phyloP scores from a whole-genome alignment of 2,797 vertebrate genomes.

The Gymnocypris eckloni region DNA sequence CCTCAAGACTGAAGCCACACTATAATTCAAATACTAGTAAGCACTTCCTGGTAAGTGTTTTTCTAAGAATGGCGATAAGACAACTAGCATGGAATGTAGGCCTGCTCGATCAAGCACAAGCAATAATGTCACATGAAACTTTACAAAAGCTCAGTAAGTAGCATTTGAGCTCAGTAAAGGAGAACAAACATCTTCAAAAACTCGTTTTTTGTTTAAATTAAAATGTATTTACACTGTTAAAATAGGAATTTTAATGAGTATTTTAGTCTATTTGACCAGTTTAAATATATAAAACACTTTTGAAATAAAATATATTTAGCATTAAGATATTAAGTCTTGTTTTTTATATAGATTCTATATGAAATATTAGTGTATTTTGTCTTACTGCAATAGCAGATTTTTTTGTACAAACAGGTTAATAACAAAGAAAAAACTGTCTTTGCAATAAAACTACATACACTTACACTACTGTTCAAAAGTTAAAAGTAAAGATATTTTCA shows the following conservation, averaged over 20 bases:
- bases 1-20: not conserved
- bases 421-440: not conserved
- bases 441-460: not conserved
- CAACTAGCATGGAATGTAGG: not conserved
- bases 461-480: not conserved
- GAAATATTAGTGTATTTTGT: not conserved
- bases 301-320: not conserved
- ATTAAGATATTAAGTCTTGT: not conserved
- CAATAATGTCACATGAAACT: slow-evolving; percentile 1
- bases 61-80: not conserved
- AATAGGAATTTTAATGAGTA: not conserved
- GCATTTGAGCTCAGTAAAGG: not conserved
- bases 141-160: not conserved
- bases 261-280: not conserved
- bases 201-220: not conserved
- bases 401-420: not conserved
- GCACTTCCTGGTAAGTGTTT: slow-evolving; percentile 11
- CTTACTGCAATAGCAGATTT: not conserved
- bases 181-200: not conserved
- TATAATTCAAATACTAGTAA: not conserved
- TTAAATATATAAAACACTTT: not conserved
- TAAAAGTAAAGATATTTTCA: too few species aligned
- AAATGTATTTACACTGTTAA: not conserved
- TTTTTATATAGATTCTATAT: not conserved
- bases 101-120: slow-evolving; percentile 19